A percentile compares a stretch with the other conserved stretches of the same genome.
Conservation (phyloP, 2,888 invertebrate genomes). For the Drosophila subquinaria region DNA sequence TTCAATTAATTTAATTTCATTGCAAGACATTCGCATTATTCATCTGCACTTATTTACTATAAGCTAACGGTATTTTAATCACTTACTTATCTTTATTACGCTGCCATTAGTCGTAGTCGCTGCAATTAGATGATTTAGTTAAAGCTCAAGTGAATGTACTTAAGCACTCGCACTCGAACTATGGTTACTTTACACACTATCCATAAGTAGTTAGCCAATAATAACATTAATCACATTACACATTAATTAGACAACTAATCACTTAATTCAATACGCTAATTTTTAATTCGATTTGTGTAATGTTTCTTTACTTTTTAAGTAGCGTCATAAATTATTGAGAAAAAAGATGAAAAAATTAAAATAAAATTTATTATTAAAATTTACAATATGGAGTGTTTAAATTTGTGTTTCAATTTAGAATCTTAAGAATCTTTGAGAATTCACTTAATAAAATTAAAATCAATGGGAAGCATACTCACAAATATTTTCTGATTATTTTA, state of each 20-base stretch:
- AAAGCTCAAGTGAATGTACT: conserved; percentile 64
- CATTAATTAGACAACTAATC: conserved; percentile 13
- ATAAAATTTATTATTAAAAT: neutral
- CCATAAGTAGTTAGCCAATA: conserved; percentile 40
- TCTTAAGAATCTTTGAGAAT: no score
- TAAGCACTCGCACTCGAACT: conserved; percentile 64
- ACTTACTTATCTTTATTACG: conserved; percentile 37
- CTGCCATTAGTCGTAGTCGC: conserved; percentile 70
- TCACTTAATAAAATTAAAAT: no score
- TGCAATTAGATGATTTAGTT: conserved; percentile 38
- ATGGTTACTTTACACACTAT: conserved; percentile 29
- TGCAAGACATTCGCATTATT: conserved; percentile 3
- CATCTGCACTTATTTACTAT: conserved; percentile 40
- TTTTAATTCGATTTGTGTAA: conserved; percentile 9
- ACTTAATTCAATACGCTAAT: conserved; percentile 11
- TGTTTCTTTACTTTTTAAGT: conserved; percentile 4
- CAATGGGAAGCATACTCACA: no score
- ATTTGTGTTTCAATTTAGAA: neutral
- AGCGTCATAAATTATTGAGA: conserved; percentile 25
- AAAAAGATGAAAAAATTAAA: conserved; percentile 17
- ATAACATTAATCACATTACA: conserved; percentile 7
- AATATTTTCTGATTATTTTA: no score
- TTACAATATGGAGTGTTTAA: neutral
- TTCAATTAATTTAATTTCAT: conserved; percentile 55
- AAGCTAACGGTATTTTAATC: conserved; percentile 33